Base-by-base conservation (phyloP, 2,113 vertebrate genomes). In the Isichthys henryi region DNA sequence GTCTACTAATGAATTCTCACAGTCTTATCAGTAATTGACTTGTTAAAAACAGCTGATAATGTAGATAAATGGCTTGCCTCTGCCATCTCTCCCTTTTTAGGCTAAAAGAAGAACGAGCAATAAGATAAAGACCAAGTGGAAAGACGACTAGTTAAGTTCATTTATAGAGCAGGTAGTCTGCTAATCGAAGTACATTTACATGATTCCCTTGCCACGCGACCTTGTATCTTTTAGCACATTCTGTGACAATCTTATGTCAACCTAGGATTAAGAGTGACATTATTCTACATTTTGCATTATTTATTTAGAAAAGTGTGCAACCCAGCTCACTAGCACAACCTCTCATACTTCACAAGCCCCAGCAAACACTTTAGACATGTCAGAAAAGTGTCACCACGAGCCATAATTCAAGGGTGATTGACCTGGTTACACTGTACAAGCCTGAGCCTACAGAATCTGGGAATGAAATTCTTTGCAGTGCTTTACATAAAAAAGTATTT, bases 81-180 rank as follows among this genome's bases (percentile, higher is more conserved):
- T 43, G 8, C 43, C 82, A 19, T 46, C 82, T 83, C 6, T 10
- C 45, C 17, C 21, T 27, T 82, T 84, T 84, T 46, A 48, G 82
- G 39, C 82, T 48, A 84, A 84, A 84, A 84, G 82, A 46, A 84
- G 82, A 84, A n/a, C 35, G 3, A 46, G 43, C 82, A 48, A 9
- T 23, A 19, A 84, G 82, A 84, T 84, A 48, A 84, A n/a, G 82
- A 23, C 82, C 82, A 84, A 84, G 45, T 23, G 82, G 82, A 84
- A 84, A 45, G 21, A 48, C 3, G 82, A 48, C 23, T 84, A 84
- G 45, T 43, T 84, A 27, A 10, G 8, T n/a, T 46, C 6, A 77
- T 77, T 39, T 15, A 10, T 31, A 11, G 70, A 77, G 70, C 39
- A 39, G 39, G 1, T 39, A 39, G 39, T 77, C 70, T 74, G 23